Evolutionary conservation across 2,888 invertebrate genomes (phyloP).

Genomic region (Aleiodes alternator): DNA sequence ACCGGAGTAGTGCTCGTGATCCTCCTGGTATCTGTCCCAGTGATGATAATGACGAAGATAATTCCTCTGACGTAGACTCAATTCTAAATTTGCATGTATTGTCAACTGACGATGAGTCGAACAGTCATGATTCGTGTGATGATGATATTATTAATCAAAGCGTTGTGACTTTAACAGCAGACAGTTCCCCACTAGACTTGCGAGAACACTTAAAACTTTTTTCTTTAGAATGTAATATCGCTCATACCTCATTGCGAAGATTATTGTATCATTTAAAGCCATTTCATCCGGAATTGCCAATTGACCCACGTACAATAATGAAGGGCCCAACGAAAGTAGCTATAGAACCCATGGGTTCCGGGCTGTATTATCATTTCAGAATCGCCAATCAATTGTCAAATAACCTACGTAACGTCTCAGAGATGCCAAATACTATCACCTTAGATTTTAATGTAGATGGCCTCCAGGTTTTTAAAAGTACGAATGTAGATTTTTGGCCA

Average conservation of each 20-base stretch:
- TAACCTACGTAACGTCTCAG: neutral
- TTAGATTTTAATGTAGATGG: constrained; percentile 5
- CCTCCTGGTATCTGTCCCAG: too few relatives aligned
- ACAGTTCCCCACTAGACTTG: too few relatives aligned
- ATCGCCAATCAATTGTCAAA: neutral
- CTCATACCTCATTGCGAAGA: neutral
- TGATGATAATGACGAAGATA: too few relatives aligned
- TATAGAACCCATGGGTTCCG: neutral
- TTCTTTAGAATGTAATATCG: neutral
- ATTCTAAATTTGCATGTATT: too few relatives aligned
- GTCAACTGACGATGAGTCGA: too few relatives aligned
- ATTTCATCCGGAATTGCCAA: neutral
- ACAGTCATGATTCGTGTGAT: too few relatives aligned
- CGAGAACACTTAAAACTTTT: too few relatives aligned
- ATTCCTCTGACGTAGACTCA: too few relatives aligned
- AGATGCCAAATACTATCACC: neutral
- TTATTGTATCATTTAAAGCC: neutral
- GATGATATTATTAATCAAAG: too few relatives aligned
- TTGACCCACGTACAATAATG: neutral
- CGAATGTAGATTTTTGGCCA: neutral
- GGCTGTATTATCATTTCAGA: neutral
- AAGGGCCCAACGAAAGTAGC: constrained; percentile 9
- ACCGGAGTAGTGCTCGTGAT: too few relatives aligned
- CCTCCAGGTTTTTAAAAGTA: neutral
- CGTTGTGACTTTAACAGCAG: too few relatives aligned